Conservation (phyloP, 2,888 invertebrate genomes). For the Platynereis dumerilii region DNA sequence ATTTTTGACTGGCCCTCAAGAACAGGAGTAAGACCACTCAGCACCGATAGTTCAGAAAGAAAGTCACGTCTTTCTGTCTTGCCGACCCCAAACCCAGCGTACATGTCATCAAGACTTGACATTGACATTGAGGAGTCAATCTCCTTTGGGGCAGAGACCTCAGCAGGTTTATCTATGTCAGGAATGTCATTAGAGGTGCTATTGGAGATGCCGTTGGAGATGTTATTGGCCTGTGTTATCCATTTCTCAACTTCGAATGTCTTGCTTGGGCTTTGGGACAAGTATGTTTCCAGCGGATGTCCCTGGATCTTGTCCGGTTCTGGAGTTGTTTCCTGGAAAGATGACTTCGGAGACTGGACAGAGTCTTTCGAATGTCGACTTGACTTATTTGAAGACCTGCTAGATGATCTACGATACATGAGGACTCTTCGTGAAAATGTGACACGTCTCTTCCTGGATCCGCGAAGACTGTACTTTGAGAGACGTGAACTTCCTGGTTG, state of each 20-base stretch:
- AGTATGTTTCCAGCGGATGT: neutral
- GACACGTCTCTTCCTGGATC: conserved; percentile 2
- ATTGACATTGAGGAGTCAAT: too few species aligned
- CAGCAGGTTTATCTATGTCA: neutral
- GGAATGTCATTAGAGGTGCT: neutral
- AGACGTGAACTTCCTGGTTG: neutral
- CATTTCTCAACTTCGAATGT: conserved; percentile 6
- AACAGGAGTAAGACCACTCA: neutral
- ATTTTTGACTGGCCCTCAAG: too few species aligned
- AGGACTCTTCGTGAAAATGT: conserved; percentile 25
- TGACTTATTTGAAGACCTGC: conserved; percentile 14
- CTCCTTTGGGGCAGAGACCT: neutral
- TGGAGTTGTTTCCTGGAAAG: neutral
- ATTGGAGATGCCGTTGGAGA: neutral
- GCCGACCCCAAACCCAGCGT: neutral
- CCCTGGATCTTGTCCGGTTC: neutral
- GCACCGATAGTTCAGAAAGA: neutral
- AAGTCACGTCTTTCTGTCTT: neutral
- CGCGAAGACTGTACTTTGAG: neutral
- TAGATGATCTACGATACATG: conserved; percentile 27
- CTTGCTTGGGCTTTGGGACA: neutral
- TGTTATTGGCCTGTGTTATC: neutral
- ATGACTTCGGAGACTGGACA: conserved; percentile 6
- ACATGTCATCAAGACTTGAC: neutral
- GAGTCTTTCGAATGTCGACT: conserved; percentile 12